phyloP scores from a whole-genome alignment of 2,113 vertebrate genomes.

The Bufo bufo region DNA sequence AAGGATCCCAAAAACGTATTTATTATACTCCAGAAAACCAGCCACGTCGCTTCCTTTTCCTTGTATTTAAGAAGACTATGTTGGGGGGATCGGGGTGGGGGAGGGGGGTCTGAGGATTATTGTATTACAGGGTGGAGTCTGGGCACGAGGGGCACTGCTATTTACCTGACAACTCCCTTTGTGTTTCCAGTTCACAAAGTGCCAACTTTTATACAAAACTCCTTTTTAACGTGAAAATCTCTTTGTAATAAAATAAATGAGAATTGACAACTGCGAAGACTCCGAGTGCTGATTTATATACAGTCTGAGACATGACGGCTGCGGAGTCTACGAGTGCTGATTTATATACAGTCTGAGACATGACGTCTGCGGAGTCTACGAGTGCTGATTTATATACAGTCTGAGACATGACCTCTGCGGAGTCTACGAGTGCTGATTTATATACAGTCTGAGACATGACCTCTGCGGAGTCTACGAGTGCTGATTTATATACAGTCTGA shows the following conservation, averaged over 20 bases:
- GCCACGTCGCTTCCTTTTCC: constrained; percentile 39
- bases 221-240: constrained; percentile 55
- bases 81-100: constrained; percentile 13
- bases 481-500: too few relatives aligned
- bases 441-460: not conserved
- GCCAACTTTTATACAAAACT: constrained; percentile 58
- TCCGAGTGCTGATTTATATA: not conserved
- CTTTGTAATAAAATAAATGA: constrained; percentile 55
- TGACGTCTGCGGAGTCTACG: too few relatives aligned
- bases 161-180: constrained; percentile 8
- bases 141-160: constrained; percentile 37
- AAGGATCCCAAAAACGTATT: constrained; percentile 47
- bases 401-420: too few relatives aligned
- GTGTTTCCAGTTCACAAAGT: constrained; percentile 51
- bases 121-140: constrained; percentile 56
- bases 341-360: too few relatives aligned
- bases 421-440: too few relatives aligned
- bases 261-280: not conserved
- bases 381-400: too few relatives aligned
- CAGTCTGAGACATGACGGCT: not conserved
- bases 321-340: too few relatives aligned
- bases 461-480: too few relatives aligned
- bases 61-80: constrained; percentile 47
- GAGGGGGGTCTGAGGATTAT: constrained; percentile 40
- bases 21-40: constrained; percentile 54